These are phyloP conservation scores for Myrmecophaga tridactyla DNA, from an alignment of 2,113 vertebrate species.

Conservation along the genomic window DNA sequence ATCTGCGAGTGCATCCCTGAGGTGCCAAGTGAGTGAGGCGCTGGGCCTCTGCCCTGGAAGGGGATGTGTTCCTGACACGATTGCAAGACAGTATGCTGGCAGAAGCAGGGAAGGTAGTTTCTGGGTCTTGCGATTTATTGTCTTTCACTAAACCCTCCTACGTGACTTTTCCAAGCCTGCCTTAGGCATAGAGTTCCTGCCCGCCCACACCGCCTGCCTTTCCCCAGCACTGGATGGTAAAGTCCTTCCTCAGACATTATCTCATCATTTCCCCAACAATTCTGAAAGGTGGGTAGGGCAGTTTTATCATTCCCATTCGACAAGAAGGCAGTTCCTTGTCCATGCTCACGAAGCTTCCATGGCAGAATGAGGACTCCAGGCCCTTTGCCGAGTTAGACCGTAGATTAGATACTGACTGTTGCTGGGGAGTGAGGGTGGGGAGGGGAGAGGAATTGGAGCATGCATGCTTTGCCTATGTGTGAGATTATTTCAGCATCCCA, in stretches of 20 bases:
- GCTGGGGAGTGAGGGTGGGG: no score
- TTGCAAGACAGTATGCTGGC: not conserved
- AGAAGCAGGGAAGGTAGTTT: not conserved
- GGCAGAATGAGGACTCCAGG: not conserved
- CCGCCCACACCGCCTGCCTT: not conserved
- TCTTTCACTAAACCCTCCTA: not conserved
- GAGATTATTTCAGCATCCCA: not conserved
- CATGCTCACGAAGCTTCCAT: not conserved
- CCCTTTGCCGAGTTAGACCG: not conserved
- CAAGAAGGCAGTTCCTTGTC: not conserved
- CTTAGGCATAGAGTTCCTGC: not conserved
- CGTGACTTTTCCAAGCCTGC: not conserved
- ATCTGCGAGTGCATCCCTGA: not conserved
- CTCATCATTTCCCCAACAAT: not conserved
- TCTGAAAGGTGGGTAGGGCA: not conserved
- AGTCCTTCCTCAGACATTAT: not conserved
- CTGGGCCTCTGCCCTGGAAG: not conserved
- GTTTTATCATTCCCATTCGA: not conserved
- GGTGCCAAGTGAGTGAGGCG: not conserved
- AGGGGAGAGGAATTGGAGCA: not conserved
- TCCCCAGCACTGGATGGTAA: not conserved
- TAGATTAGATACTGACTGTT: not conserved
- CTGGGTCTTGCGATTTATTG: not conserved
- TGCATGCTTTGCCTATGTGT: not conserved
- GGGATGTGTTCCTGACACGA: not conserved